Conservation (phyloP, 2,888 invertebrate genomes). For the Nemurella pictetii region DNA sequence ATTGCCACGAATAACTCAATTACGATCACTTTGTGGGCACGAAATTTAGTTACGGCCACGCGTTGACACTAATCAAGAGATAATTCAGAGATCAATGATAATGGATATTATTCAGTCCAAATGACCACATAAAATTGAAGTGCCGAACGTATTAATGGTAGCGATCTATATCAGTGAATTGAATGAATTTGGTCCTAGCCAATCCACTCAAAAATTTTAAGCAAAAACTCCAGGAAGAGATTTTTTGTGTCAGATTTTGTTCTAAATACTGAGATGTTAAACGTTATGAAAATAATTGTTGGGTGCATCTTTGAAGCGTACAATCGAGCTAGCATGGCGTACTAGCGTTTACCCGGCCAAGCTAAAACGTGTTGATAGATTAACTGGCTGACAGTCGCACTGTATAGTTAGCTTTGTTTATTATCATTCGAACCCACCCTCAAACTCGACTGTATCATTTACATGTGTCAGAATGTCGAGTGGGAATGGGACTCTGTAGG, state of each 20-base stretch:
- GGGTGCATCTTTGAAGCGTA: not conserved
- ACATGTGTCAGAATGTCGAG: slow-evolving; percentile 4
- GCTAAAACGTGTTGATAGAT: slow-evolving; percentile 8
- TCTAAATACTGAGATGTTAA: not conserved
- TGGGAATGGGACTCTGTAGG: not conserved
- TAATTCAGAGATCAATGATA: not conserved
- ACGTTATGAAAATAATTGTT: not conserved
- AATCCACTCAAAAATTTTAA: not conserved
- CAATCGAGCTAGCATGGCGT: not conserved
- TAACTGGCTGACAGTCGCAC: slow-evolving; percentile 18
- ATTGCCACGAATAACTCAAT: not conserved
- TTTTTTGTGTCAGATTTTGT: not conserved
- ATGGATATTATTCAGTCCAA: not conserved
- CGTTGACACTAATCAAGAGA: not conserved
- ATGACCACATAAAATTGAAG: not conserved
- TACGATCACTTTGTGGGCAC: not conserved
- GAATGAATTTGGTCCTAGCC: not conserved
- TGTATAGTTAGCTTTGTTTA: not conserved
- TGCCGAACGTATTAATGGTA: not conserved
- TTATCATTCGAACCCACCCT: slow-evolving; percentile 2
- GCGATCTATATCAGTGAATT: not conserved
- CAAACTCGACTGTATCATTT: not conserved
- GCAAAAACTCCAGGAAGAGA: not conserved
- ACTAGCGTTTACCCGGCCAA: not conserved
- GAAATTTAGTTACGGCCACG: not conserved